Conservation (phyloP, 2,797 vertebrate species). For the Periophthalmus magnuspinnatus region DNA sequence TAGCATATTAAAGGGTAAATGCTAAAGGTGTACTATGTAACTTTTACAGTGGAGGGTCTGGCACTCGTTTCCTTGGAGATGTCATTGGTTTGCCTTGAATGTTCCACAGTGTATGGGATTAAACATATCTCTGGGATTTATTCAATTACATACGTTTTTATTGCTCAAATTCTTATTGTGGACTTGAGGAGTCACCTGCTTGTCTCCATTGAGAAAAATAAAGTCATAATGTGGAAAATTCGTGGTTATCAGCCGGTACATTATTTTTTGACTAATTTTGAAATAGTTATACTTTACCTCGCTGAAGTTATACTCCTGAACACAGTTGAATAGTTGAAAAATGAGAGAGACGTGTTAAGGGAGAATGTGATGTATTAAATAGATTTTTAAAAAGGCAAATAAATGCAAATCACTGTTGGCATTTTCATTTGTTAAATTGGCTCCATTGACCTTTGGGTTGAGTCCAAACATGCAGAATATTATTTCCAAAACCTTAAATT, state of each 20-base stretch:
- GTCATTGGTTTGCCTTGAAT: too few species aligned
- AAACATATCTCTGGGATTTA: too few species aligned
- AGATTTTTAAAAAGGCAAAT: background rate
- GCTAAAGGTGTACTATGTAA: too few species aligned
- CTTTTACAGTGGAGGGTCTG: too few species aligned
- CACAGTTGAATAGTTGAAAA: background rate
- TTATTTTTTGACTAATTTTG: background rate
- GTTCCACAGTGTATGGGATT: too few species aligned
- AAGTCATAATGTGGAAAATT: too few species aligned
- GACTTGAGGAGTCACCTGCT: too few species aligned
- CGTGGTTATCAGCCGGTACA: background rate
- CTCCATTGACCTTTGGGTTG: background rate
- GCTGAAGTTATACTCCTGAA: background rate
- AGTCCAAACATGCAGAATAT: background rate
- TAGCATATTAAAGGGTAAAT: too few species aligned
- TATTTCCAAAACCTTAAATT: background rate
- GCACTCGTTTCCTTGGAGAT: too few species aligned
- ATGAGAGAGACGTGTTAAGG: background rate
- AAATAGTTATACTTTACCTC: background rate
- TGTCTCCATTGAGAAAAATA: too few species aligned
- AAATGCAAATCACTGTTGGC: background rate
- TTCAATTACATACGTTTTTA: too few species aligned
- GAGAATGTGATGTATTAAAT: background rate
- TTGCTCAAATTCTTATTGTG: too few species aligned
- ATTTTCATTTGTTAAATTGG: background rate